Evolutionary conservation across 2,797 vertebrate species (phyloP), one percentile per base, ranked within the genome.

Genomic region (Erithacus rubecula): DNA sequence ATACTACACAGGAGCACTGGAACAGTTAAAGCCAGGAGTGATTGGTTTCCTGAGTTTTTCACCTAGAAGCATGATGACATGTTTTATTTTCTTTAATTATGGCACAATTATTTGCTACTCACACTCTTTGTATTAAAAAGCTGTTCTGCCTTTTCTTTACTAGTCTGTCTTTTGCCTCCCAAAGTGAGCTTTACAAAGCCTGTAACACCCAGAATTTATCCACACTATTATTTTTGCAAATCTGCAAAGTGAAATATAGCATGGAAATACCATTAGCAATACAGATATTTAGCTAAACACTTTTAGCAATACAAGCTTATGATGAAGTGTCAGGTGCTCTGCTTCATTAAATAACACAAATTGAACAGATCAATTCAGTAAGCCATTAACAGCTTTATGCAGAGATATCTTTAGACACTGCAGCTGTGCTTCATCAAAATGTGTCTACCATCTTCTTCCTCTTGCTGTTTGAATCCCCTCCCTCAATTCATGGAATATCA

Each of bases 71-170:
- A 91, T 90, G 92, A 94, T 98, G 97, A 97, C 97, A 97, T 98
- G 97, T 89, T 98, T 98, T 98, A 98, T 98, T 98, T 97, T 97
- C 97, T 98, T 98, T 98, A 98, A 98, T 98, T 98, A 98, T 97
- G 93, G 96, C 95, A 94, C 97, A 96, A 97, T 98, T 98, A 98
- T 97, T 98, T 97, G 96, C 98, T 98, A 96, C 96, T 98, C 97
- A 78, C 56, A 95, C 78, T 97, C 93, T 98, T 98, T 97, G 94
- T 94, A 43, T 90, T 97, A 93, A 83, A 83, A 96, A 95, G 94
- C 62, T 92, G 87, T 96, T 98, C 97, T 98, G 96, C 97, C 97
- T 96, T 98, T 98, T 97, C 95, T 96, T 92, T 95, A 56, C 96
- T 97, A 97, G 96, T 96, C 91, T 94, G 64, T 97, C 97, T 97